Evolutionary conservation across 1,140 invertebrate genomes (phyloP).

Genomic region (Procambarus clarkii): DNA sequence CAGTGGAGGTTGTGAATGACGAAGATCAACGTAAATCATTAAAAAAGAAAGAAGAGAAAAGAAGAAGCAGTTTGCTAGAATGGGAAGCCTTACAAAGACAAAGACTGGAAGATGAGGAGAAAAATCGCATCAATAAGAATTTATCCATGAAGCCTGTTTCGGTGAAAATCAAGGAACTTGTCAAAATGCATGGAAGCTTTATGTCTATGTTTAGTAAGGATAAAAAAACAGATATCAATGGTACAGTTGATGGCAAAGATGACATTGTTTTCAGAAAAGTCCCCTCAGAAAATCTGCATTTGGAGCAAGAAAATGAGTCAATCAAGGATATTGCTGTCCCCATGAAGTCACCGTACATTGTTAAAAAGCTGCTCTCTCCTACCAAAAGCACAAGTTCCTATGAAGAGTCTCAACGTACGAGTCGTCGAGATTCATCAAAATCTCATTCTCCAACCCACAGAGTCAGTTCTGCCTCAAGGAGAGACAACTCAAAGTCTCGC

Average conservation of each 20-base stretch:
- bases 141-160: slow-evolving; percentile 68
- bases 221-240: slow-evolving; percentile 68
- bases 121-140: slow-evolving; percentile 68
- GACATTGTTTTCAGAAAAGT: slow-evolving; percentile 68
- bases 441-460: slow-evolving; percentile 32
- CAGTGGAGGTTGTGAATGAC: slow-evolving; percentile 48
- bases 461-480: slow-evolving; percentile 10
- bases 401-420: slow-evolving; percentile 7
- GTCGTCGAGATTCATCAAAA: slow-evolving; percentile 31
- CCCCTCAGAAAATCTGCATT: slow-evolving; percentile 11
- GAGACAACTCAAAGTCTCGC: slow-evolving; percentile 18
- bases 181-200: slow-evolving; percentile 68
- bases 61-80: slow-evolving; percentile 56
- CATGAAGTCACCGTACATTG: slow-evolving; percentile 71
- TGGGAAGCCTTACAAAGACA: slow-evolving; percentile 70
- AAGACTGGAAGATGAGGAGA: slow-evolving; percentile 70
- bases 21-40: slow-evolving; percentile 7
- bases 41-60: slow-evolving; percentile 14
- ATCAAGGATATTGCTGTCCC: slow-evolving; percentile 1
- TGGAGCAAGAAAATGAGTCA: slow-evolving; percentile 14
- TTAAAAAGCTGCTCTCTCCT: slow-evolving; percentile 63
- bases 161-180: slow-evolving; percentile 69
- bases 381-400: slow-evolving; percentile 4
- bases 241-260: slow-evolving; percentile 68
- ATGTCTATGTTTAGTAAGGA: slow-evolving; percentile 67